These are phyloP conservation scores for Cavia porcellus DNA, from an alignment of 2,113 vertebrate genomes.

Conservation along the genomic window DNA sequence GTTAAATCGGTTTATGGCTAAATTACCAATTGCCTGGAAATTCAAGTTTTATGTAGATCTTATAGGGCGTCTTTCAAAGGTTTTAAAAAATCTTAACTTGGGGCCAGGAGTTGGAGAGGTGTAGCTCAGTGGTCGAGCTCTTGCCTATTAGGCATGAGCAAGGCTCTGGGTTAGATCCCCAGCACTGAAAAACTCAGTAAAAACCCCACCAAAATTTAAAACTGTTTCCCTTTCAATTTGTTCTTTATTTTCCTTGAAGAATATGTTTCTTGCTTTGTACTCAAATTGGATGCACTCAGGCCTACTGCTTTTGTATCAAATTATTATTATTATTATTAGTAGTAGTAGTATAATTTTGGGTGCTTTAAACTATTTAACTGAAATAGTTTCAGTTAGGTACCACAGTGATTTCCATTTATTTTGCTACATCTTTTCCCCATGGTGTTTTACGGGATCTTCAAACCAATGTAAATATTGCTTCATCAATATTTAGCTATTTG, in stretches of 20 bases:
- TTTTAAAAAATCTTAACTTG: background rate
- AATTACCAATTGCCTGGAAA: background rate
- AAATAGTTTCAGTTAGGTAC: no score
- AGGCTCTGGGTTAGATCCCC: background rate
- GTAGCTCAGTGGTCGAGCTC: background rate
- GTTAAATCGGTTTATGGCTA: background rate
- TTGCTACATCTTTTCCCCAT: no score
- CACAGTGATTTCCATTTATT: no score
- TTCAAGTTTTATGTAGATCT: background rate
- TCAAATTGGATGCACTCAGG: background rate
- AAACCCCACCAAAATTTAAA: background rate
- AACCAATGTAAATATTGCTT: no score
- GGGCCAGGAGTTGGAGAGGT: background rate
- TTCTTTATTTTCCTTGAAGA: background rate
- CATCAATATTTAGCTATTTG: no score
- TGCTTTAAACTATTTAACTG: no score
- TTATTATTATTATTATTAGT: background rate
- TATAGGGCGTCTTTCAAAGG: conserved; percentile 4
- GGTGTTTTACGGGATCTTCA: no score
- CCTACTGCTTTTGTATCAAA: background rate
- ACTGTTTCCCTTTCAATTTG: background rate
- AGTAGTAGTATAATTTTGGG: background rate
- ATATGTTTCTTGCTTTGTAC: background rate
- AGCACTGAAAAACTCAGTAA: background rate
- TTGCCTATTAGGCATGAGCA: background rate